Percentiles rank a stretch among this genome's conserved stretches.
Conservation (phyloP, 2,888 invertebrate species). For the Synergus umbraculus region DNA sequence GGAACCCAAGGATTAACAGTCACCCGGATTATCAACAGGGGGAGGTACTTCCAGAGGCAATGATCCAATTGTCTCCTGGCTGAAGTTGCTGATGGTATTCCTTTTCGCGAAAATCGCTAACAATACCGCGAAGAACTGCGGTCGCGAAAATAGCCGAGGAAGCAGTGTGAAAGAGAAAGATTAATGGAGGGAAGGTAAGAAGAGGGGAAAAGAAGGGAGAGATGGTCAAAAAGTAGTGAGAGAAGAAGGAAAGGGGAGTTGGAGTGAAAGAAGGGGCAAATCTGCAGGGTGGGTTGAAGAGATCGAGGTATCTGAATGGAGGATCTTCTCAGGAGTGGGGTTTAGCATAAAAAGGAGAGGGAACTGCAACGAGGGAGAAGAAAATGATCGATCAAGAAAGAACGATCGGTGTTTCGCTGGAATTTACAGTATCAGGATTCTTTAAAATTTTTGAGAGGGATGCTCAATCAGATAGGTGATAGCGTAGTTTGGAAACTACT, state of each 20-base stretch:
- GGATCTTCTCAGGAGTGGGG: constrained; percentile 19
- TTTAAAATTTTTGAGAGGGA: background rate
- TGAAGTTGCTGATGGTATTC: constrained; percentile 35
- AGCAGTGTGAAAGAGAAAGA: constrained; percentile 50
- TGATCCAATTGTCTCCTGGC: constrained; percentile 28
- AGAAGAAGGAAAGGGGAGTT: background rate
- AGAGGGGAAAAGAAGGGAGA: constrained; percentile 47
- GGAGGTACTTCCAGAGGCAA: constrained; percentile 33
- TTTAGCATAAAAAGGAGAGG: constrained; percentile 10
- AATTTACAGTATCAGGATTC: constrained; percentile 1
- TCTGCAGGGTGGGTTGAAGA: constrained; percentile 31
- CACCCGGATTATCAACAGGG: constrained; percentile 35
- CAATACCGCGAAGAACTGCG: constrained; percentile 41
- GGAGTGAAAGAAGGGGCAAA: constrained; percentile 8
- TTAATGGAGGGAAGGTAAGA: constrained; percentile 41
- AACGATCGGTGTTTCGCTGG: constrained; percentile 1
- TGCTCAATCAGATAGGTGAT: background rate
- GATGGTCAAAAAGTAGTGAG: constrained; percentile 40
- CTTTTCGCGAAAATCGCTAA: constrained; percentile 48
- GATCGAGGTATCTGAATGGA: constrained; percentile 33
- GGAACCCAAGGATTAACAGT: constrained; percentile 18
- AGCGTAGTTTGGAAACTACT: constrained; percentile 3
- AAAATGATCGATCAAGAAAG: constrained; percentile 30
- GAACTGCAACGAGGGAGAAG: constrained; percentile 30
- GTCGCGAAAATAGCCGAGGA: constrained; percentile 32